Percentiles rank a stretch among this genome's conserved stretches.
These are phyloP conservation scores for Amphiprion percula DNA, from an alignment of 2,113 vertebrate species.

Conservation along the genomic window DNA sequence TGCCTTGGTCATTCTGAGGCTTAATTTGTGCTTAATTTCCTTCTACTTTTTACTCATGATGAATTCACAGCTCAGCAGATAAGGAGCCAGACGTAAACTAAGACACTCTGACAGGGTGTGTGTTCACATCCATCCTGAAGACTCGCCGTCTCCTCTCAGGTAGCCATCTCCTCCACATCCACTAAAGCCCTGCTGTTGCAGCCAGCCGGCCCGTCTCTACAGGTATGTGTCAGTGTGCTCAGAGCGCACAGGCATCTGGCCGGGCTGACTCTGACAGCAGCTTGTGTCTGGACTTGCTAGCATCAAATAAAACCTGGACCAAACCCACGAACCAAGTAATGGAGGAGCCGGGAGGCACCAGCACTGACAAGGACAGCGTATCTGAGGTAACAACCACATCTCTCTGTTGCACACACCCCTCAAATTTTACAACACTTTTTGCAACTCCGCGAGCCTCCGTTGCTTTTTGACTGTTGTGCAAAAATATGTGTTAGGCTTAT, in stretches of 20 bases:
- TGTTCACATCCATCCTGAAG: conserved; percentile 29
- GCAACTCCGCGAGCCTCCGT: conserved; percentile 19
- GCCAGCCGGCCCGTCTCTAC: conserved; percentile 67
- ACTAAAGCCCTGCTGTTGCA: conserved; percentile 58
- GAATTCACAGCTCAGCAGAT: neutral
- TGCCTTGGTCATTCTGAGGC: neutral
- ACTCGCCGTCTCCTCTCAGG: conserved; percentile 43
- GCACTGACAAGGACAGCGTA: conserved; percentile 64
- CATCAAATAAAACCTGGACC: conserved; percentile 70
- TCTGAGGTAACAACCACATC: conserved; percentile 59
- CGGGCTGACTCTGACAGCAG: conserved; percentile 70
- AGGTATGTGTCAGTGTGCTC: conserved; percentile 73
- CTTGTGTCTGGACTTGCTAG: conserved; percentile 72
- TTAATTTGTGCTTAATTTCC: neutral
- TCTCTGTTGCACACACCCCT: conserved; percentile 47
- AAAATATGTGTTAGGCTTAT: conserved; percentile 69
- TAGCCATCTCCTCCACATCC: conserved; percentile 57
- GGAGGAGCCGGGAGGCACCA: conserved; percentile 61
- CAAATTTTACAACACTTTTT: conserved; percentile 42
- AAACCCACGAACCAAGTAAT: conserved; percentile 69
- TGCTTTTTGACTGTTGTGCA: conserved; percentile 63
- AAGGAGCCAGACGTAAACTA: neutral
- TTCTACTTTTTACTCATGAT: neutral
- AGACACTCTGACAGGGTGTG: conserved; percentile 9
- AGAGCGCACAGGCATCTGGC: conserved; percentile 67